Evolutionary conservation across 2,888 invertebrate species (phyloP), one percentile per base, ranked within the genome.

Genomic region (Campopleginae sp.): DNA sequence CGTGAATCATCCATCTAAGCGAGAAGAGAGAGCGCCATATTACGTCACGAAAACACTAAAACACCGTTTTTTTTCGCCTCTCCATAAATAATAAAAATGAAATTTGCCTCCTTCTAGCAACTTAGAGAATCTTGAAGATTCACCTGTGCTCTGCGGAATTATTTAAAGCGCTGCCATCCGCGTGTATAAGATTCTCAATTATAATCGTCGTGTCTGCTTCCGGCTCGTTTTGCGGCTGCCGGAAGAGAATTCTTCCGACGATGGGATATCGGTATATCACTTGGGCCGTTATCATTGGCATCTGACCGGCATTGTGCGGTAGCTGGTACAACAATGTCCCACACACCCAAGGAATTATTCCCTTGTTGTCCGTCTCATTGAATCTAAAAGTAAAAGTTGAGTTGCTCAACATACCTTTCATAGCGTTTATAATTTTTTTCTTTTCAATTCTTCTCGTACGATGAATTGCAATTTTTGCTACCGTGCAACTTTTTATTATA

Each of bases 191-290:
- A 91, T 96, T 96, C 92, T 98, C 98, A 46, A 98, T 95, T 83
- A 98, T 95, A 38, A 98, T 95, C 0, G 96, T 96, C 0, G 98
- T 98, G 89, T 98, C 98, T 81, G 96, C 96, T 95, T 96, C 96
- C 0, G 97, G 97, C 90, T 96, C 95, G 84, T 97, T 96, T 72
- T 94, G 95, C 0, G 97, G 96, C 93, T 98, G 98, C 0, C 98
- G 95, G 89, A 99, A 96, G 61, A 98, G 93, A 61, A 98, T 96
- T 80, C 96, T 94, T 0, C 98, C 98, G 1, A 98, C 98, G 27
- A 98, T 94, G 0, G 98, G 99, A 94, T 98, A 98, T 5, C 97
- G 95, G 92, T 97, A 97, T 48, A 97, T 95, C 0, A 97, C 98
- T 93, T 97, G 96, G 0, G 98, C 98, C 0, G 97, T 97, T 58